Percentiles rank a stretch among this genome's conserved stretches.
phyloP scores from a whole-genome alignment of 2,797 vertebrate genomes.

The Cephalopachus bancanus region DNA sequence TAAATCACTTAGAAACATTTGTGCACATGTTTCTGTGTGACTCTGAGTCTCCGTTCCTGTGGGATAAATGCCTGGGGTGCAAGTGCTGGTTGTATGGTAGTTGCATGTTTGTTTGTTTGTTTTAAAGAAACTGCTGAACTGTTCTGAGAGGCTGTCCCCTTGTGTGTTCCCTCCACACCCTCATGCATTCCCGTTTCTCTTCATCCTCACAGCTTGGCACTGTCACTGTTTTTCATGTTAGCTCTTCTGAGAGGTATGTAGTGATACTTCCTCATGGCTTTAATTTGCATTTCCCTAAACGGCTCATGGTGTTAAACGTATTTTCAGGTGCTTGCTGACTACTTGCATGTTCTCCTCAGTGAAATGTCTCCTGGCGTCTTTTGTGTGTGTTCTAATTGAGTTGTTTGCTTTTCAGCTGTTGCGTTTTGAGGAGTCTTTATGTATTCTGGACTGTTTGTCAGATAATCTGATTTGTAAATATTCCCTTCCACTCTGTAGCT shows the following conservation, averaged over 20 bases:
- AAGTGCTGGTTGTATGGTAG: not conserved
- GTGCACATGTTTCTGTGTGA: not conserved
- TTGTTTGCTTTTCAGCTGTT: conserved; percentile 11
- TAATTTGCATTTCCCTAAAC: conserved; percentile 8
- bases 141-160: not conserved
- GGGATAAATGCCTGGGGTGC: not conserved
- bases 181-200: not conserved
- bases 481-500: not conserved
- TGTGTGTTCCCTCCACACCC: not conserved
- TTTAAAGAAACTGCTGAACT: not conserved
- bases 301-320: not conserved
- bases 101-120: not conserved
- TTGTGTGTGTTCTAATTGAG: not conserved
- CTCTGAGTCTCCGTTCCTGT: not conserved
- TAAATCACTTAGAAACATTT: not conserved
- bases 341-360: not conserved
- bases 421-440: not conserved
- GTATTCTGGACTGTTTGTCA: not conserved
- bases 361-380: conserved; percentile 8
- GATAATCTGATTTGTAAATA: not conserved
- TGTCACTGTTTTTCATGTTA: not conserved
- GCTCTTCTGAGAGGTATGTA: not conserved
- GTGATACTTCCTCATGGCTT: not conserved
- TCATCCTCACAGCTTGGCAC: not conserved
- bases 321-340: not conserved